Evolutionary conservation across 2,113 vertebrate species (phyloP).

Genomic region (Rissa tridactyla): DNA sequence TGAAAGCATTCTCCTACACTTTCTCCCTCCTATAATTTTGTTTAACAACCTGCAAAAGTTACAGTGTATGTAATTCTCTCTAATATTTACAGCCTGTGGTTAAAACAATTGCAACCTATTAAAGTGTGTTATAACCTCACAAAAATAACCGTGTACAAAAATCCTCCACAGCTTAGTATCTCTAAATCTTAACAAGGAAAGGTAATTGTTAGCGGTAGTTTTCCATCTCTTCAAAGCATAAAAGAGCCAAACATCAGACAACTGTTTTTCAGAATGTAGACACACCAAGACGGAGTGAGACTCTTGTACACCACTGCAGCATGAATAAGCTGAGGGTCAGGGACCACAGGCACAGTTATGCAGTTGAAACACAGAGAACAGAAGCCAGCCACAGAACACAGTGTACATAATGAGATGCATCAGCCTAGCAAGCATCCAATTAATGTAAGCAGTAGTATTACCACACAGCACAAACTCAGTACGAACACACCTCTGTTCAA

Average conservation of each 20-base stretch:
- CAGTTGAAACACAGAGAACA: background rate
- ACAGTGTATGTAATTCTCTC: background rate
- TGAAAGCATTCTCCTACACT: background rate
- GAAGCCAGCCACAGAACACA: background rate
- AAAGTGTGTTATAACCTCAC: slow-evolving; percentile 36
- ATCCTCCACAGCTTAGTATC: background rate
- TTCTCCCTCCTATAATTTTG: slow-evolving; percentile 13
- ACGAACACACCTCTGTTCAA: background rate
- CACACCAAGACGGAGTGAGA: background rate
- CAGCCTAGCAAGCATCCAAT: background rate
- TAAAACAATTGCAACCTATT: slow-evolving; percentile 58
- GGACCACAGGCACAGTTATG: background rate
- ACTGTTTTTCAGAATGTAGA: background rate
- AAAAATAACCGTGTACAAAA: slow-evolving; percentile 39
- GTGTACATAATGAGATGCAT: background rate
- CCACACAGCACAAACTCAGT: background rate
- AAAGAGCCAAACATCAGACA: background rate
- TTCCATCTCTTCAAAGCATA: slow-evolving; percentile 8
- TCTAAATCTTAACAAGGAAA: slow-evolving; percentile 24
- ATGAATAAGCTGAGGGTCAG: background rate
- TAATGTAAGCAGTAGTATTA: background rate
- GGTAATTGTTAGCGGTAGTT: background rate
- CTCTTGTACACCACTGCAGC: background rate
- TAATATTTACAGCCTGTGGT: slow-evolving; percentile 45
- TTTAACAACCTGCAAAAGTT: slow-evolving; percentile 31